Conservation (phyloP, 2,888 invertebrate genomes). For the Acrobasis suavella region DNA sequence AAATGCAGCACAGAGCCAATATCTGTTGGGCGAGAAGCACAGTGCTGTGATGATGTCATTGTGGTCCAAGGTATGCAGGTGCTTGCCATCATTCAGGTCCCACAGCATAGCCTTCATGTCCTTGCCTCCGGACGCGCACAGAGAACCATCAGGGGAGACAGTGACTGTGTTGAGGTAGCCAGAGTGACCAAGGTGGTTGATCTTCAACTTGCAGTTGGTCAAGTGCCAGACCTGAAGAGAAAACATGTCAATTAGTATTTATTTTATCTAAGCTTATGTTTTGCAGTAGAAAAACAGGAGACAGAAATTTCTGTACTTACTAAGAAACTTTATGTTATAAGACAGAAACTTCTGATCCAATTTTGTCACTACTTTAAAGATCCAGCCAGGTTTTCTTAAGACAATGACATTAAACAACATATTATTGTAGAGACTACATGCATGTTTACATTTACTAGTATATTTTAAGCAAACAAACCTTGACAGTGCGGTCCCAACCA, state of each 20-base stretch:
- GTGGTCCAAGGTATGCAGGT: constrained; percentile 98
- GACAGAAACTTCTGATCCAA: too few species aligned
- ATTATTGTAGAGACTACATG: background rate
- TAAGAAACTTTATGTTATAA: too few species aligned
- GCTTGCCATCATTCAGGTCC: constrained; percentile 99
- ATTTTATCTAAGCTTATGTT: background rate
- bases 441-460: background rate
- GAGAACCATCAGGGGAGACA: constrained; percentile 99
- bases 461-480: constrained; percentile 80
- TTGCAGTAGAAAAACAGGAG: too few species aligned
- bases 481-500: constrained; percentile 99
- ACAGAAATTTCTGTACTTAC: too few species aligned
- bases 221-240: constrained; percentile 94
- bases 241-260: background rate
- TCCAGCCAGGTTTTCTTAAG: too few species aligned
- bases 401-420: too few species aligned
- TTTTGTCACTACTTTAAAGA: too few species aligned
- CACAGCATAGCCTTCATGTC: constrained; percentile 99
- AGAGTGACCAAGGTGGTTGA: constrained; percentile 98
- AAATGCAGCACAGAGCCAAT: constrained; percentile 99
- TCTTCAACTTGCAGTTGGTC: constrained; percentile 99
- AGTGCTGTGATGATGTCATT: constrained; percentile 99
- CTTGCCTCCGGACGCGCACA: constrained; percentile 99
- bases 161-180: constrained; percentile 99
- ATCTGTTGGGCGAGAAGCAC: constrained; percentile 99